Conservation (phyloP, 2,888 invertebrate genomes). For the Byasa hedistus region DNA sequence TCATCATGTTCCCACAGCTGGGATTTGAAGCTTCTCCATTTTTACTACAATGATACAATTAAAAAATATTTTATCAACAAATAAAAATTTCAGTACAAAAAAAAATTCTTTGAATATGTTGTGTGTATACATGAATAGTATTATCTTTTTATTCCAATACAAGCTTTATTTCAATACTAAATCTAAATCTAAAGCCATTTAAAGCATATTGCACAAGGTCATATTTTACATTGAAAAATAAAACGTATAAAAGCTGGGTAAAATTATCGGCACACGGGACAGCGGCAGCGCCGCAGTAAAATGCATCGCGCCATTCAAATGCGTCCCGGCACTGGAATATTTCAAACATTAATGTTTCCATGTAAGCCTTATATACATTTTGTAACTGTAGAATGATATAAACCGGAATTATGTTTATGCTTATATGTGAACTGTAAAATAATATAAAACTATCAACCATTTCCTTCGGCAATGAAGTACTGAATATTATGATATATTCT, state of each 20-base stretch:
- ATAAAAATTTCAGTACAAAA: too few species aligned
- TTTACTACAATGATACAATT: too few species aligned
- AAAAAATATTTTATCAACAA: too few species aligned
- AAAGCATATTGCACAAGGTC: constrained; percentile 46
- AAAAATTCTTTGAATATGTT: too few species aligned
- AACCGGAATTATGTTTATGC: not conserved
- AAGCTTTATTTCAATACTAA: not conserved
- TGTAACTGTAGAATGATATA: not conserved
- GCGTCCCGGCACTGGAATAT: constrained; percentile 20
- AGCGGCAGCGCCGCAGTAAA: constrained; percentile 30
- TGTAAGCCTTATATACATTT: constrained; percentile 18
- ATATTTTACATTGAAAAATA: constrained; percentile 51
- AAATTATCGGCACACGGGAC: constrained; percentile 46
- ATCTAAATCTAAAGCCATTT: constrained; percentile 28
- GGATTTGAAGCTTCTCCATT: too few species aligned
- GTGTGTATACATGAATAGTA: too few species aligned
- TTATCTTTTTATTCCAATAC: not conserved
- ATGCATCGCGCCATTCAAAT: constrained; percentile 31
- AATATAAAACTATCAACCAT: not conserved
- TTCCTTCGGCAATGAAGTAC: too few species aligned
- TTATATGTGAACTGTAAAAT: not conserved
- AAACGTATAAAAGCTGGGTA: constrained; percentile 33
- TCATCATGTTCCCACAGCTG: too few species aligned
- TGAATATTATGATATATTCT: too few species aligned
- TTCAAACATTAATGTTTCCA: constrained; percentile 12